These are phyloP conservation scores for Acanthochromis polyacanthus DNA, from an alignment of 2,113 vertebrate genomes.

Conservation along the genomic window DNA sequence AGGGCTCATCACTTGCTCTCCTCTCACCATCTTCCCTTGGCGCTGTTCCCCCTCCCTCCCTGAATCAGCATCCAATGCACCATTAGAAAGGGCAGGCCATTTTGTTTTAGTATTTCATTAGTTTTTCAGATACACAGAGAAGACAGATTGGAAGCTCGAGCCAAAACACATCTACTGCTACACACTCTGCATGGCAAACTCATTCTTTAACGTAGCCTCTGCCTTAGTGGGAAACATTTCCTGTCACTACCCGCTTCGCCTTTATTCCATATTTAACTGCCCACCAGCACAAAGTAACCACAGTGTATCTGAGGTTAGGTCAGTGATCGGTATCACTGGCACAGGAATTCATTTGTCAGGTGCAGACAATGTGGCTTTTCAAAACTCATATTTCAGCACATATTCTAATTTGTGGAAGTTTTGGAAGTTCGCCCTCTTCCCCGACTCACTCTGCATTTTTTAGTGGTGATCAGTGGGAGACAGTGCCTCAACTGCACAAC, in stretches of 20 bases:
- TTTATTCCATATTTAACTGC: slow-evolving; percentile 24
- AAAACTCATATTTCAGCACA: slow-evolving; percentile 10
- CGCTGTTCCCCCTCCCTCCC: neutral
- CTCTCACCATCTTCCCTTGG: neutral
- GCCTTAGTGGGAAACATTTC: slow-evolving; percentile 10
- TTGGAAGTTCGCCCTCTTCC: slow-evolving; percentile 1
- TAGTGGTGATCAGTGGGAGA: neutral
- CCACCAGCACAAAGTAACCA: slow-evolving; percentile 9
- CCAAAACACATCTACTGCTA: slow-evolving; percentile 35
- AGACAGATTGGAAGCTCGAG: slow-evolving; percentile 15
- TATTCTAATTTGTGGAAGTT: neutral
- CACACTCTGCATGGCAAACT: slow-evolving; percentile 31
- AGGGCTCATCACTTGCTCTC: slow-evolving; percentile 9
- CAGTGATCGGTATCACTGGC: slow-evolving; percentile 27
- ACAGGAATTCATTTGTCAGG: neutral
- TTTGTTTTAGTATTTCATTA: slow-evolving; percentile 50
- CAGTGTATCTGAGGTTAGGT: neutral
- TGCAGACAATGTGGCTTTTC: neutral
- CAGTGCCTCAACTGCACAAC: neutral
- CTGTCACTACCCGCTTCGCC: slow-evolving; percentile 24
- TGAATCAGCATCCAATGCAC: slow-evolving; percentile 29
- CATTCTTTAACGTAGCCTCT: slow-evolving; percentile 16
- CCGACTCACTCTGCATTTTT: slow-evolving; percentile 1
- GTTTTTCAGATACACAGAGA: slow-evolving; percentile 25
- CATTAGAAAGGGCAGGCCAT: slow-evolving; percentile 20